A percentile compares a stretch with the other conserved stretches of the same genome.
Evolutionary conservation across 2,113 vertebrate genomes (phyloP).

Genomic region (Isurus oxyrinchus): DNA sequence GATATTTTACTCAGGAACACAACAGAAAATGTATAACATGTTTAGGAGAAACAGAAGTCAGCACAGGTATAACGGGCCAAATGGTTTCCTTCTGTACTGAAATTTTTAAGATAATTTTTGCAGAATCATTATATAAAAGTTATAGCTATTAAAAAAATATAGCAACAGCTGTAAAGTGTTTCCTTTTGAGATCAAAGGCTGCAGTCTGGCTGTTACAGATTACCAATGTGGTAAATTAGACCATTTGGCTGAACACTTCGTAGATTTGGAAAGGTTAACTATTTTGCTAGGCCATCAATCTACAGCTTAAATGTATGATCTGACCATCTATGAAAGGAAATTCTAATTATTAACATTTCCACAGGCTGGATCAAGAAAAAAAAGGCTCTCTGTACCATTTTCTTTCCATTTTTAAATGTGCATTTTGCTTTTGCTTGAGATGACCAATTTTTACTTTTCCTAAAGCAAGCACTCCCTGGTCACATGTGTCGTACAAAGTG

Average conservation of each 20-base stretch:
- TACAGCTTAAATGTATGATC: background rate
- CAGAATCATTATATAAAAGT: background rate
- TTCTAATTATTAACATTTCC: background rate
- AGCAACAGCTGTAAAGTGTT: background rate
- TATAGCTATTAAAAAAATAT: background rate
- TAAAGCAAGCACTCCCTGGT: background rate
- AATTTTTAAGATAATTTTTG: background rate
- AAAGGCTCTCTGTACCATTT: background rate
- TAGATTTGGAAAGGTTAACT: background rate
- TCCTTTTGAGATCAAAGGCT: background rate
- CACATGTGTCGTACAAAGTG: background rate
- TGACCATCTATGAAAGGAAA: background rate
- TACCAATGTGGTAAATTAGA: background rate
- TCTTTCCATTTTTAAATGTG: background rate
- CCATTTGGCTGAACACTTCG: constrained; percentile 4
- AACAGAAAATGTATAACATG: background rate
- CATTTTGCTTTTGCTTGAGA: background rate
- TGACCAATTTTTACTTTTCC: background rate
- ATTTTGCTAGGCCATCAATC: background rate
- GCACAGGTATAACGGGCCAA: background rate
- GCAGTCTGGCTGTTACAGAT: background rate
- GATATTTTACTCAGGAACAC: background rate
- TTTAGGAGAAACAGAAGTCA: background rate
- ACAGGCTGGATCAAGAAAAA: background rate
- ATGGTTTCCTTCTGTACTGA: background rate